phyloP scores from a whole-genome alignment of 1,140 invertebrate species.

The Panagrolaimus sp. region DNA sequence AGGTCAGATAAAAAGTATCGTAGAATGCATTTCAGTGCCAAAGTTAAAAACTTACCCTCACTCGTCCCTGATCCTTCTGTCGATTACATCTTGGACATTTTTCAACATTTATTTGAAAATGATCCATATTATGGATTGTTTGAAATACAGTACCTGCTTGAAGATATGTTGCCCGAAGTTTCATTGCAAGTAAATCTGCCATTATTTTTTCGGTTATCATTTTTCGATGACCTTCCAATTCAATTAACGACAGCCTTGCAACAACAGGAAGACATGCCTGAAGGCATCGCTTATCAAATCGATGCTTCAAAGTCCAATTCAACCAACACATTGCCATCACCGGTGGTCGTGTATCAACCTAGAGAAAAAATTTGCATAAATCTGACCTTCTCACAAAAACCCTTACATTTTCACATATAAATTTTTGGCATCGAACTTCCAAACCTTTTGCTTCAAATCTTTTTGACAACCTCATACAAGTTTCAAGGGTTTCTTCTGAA shows the following conservation, averaged over 20 bases:
- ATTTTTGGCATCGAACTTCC: constrained; percentile 50
- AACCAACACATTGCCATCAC: constrained; percentile 58
- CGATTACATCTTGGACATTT: constrained; percentile 52
- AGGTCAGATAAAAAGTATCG: background rate
- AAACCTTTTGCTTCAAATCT: constrained; percentile 51
- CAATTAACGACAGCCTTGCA: constrained; percentile 46
- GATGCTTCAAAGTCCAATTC: constrained; percentile 58
- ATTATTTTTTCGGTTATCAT: constrained; percentile 54
- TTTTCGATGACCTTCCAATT: constrained; percentile 51
- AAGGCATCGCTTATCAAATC: constrained; percentile 45
- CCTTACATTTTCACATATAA: constrained; percentile 52
- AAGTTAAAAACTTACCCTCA: constrained; percentile 31
- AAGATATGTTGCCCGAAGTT: constrained; percentile 50
- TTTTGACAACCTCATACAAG: constrained; percentile 57
- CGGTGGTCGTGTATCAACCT: constrained; percentile 44
- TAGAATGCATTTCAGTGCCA: background rate
- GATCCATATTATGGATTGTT: constrained; percentile 58
- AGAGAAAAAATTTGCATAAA: constrained; percentile 30
- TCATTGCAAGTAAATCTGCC: constrained; percentile 55
- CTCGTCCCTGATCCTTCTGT: constrained; percentile 50
- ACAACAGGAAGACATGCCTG: constrained; percentile 56
- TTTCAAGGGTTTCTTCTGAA: constrained; percentile 57
- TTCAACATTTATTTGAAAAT: constrained; percentile 56
- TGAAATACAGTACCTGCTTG: constrained; percentile 55
- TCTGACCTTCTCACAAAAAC: constrained; percentile 7